phyloP scores from a whole-genome alignment of 2,113 vertebrate species.

The Corythoichthys haematopterus region DNA sequence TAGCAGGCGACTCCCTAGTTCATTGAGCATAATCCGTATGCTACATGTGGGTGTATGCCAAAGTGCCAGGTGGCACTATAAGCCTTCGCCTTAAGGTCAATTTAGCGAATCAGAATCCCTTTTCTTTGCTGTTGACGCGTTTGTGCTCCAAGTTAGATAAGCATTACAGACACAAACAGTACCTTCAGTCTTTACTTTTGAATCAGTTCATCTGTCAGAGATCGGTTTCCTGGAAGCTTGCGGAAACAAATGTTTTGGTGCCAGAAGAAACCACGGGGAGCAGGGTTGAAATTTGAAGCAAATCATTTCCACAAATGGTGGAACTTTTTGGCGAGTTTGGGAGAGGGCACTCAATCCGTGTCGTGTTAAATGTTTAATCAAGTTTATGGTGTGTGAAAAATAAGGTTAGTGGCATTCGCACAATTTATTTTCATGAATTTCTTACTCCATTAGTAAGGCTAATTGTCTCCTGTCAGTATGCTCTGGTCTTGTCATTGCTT shows the following conservation, averaged over 20 bases:
- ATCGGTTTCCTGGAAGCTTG: background rate
- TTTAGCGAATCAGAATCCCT: background rate
- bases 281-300: background rate
- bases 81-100: background rate
- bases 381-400: background rate
- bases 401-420: background rate
- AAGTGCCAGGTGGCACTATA: background rate
- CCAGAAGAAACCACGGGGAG: background rate
- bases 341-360: background rate
- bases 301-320: background rate
- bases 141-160: background rate
- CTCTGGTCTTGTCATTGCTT: constrained; percentile 28
- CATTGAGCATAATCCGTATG: background rate
- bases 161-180: background rate
- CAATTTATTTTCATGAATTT: background rate
- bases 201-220: background rate
- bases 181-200: background rate
- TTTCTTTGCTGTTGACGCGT: background rate
- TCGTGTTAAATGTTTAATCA: background rate
- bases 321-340: background rate
- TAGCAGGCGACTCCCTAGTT: background rate
- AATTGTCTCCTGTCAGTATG: constrained; percentile 8
- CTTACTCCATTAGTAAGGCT: background rate
- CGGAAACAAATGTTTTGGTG: background rate
- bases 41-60: background rate